Evolutionary conservation across 2,888 invertebrate species (phyloP).

Genomic region (Mylabris sibirica): DNA sequence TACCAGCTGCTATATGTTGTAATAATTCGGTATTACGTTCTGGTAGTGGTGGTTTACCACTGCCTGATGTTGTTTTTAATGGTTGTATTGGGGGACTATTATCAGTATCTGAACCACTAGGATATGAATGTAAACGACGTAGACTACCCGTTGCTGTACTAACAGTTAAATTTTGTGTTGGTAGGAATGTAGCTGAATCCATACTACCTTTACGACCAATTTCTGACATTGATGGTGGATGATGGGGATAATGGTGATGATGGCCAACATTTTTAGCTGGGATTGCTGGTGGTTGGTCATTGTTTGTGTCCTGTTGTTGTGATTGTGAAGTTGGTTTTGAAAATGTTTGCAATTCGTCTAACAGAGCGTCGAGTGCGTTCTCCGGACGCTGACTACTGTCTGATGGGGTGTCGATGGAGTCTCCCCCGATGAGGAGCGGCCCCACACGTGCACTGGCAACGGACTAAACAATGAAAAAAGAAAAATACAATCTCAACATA

Average conservation of each 20-base stretch:
- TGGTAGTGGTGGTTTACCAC: conserved; percentile 81
- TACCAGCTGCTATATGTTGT: conserved; percentile 71
- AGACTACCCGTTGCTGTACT: conserved; percentile 66
- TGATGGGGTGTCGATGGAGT: conserved; percentile 63
- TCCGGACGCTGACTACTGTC: conserved; percentile 76
- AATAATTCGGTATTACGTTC: conserved; percentile 82
- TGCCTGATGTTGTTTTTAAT: conserved; percentile 61
- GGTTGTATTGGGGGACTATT: conserved; percentile 78
- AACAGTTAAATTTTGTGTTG: conserved; percentile 57
- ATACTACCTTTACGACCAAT: conserved; percentile 66
- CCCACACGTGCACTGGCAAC: conserved; percentile 69
- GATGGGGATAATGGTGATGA: conserved; percentile 37
- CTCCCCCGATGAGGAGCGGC: conserved; percentile 68
- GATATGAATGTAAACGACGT: conserved; percentile 83
- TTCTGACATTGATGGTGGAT: conserved; percentile 63
- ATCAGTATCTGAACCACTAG: conserved; percentile 85
- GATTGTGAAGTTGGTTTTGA: conserved; percentile 69
- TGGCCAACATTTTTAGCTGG: conserved; percentile 55
- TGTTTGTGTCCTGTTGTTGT: conserved; percentile 31
- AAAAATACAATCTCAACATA: not conserved
- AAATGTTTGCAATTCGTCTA: conserved; percentile 92
- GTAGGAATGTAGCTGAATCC: conserved; percentile 63
- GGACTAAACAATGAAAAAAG: conserved; percentile 60
- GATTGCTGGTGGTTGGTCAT: conserved; percentile 56
- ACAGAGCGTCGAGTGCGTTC: conserved; percentile 96